These are phyloP conservation scores for Tenebrio molitor DNA, from an alignment of 1,140 invertebrate species.

Conservation along the genomic window DNA sequence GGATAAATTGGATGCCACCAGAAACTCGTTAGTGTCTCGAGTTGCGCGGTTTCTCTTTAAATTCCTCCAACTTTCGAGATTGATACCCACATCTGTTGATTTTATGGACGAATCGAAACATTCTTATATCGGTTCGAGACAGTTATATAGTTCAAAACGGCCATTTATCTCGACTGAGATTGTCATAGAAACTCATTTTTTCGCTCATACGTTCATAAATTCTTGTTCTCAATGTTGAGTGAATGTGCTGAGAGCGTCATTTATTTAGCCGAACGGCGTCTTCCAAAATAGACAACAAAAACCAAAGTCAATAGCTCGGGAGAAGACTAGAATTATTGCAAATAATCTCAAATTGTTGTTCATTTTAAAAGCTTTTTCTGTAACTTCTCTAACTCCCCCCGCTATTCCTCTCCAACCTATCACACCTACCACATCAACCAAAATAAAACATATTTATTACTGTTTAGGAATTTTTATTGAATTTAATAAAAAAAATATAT, in stretches of 20 bases:
- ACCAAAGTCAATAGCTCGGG: too few species aligned
- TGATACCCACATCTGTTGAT: slow-evolving; percentile 10
- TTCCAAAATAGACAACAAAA: too few species aligned
- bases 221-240: slow-evolving; percentile 14
- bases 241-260: slow-evolving; percentile 5
- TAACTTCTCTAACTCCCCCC: too few species aligned
- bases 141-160: slow-evolving; percentile 17
- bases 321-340: too few species aligned
- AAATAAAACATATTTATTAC: too few species aligned
- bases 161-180: slow-evolving; percentile 27
- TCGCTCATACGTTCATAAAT: slow-evolving; percentile 12
- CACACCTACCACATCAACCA: too few species aligned
- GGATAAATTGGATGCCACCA: too few species aligned
- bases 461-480: too few species aligned
- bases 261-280: not conserved
- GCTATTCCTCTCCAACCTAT: too few species aligned
- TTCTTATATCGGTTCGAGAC: slow-evolving; percentile 22
- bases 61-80: slow-evolving; percentile 8
- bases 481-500: too few species aligned
- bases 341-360: too few species aligned
- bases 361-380: too few species aligned
- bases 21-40: not conserved
- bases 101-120: slow-evolving; percentile 8
- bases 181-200: slow-evolving; percentile 26
- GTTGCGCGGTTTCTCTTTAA: not conserved